A percentile compares a stretch with the other conserved stretches of the same genome.
These are phyloP conservation scores for Chelon labrosus DNA, from an alignment of 2,797 vertebrate species.

Conservation along the genomic window DNA sequence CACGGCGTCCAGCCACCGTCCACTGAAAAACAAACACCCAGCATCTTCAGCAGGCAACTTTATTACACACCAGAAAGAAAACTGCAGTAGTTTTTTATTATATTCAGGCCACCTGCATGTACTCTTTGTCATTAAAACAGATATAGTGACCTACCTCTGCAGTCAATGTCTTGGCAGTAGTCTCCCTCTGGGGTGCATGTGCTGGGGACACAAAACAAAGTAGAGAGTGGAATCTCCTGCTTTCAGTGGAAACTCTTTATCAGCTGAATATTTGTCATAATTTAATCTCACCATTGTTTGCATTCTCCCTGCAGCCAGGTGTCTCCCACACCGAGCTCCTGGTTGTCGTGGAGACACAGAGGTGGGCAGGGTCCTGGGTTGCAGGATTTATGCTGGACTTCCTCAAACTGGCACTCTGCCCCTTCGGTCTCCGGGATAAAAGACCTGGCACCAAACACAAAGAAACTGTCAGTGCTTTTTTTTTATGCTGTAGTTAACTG, in stretches of 20 bases:
- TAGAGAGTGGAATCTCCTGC: not conserved
- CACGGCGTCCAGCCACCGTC: conserved; percentile 88
- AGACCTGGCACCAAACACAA: conserved; percentile 76
- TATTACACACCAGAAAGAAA: not conserved
- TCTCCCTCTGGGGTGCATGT: conserved; percentile 91
- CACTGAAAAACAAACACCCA: conserved; percentile 71
- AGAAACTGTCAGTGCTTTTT: too few relatives aligned
- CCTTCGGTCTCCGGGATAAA: conserved; percentile 79
- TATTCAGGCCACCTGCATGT: not conserved
- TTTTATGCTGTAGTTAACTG: not conserved
- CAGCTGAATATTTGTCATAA: not conserved
- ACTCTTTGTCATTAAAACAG: not conserved
- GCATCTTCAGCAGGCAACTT: not conserved
- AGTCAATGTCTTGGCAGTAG: conserved; percentile 87
- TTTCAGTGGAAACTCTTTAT: not conserved
- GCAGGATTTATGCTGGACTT: conserved; percentile 88
- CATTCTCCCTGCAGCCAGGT: conserved; percentile 90
- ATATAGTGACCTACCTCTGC: conserved; percentile 82
- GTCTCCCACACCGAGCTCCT: conserved; percentile 84
- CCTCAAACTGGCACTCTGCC: conserved; percentile 84
- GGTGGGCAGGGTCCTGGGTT: conserved; percentile 84
- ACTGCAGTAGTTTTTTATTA: not conserved
- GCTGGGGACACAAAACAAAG: conserved; percentile 70
- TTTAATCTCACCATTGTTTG: conserved; percentile 87
- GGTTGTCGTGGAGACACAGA: conserved; percentile 84